Evolutionary conservation across 2,888 invertebrate species (phyloP), one percentile per base, ranked within the genome.

Genomic region (Agriopis leucophaearia): DNA sequence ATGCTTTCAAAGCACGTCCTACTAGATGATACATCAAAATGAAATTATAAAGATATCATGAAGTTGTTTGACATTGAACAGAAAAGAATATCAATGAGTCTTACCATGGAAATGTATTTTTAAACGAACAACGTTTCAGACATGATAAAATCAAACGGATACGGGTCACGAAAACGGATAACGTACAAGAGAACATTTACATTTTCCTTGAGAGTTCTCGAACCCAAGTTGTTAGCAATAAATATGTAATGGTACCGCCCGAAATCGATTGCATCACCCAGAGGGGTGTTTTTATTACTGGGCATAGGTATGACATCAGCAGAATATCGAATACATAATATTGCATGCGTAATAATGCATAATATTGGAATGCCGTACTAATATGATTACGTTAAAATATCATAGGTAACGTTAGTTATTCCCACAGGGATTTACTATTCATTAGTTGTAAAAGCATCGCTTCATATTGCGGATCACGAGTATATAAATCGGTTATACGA

Each of bases 191-290:
- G 69, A 70, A 71, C 76, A 78, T 77, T 81, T 82, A 78, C 83
- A 86, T 89, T 87, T 84, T 84, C 82, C 60, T 78, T 78, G 74
- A 75, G 75, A 76, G 76, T 78, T 79, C 74, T 75, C 78, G 69
- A 81, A 82, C 83, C 82, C 85, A 42, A 59, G 59, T 59, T 79
- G 81, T 75, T 78, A 78, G 84, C 82, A 85, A 89, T 92, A 91
- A 91, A 91, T 90, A 86, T 86, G 86, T 90, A 89, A 91, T 87
- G 85, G 84, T 83, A 80, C 80, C 78, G 80, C 84, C 79, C 80
- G 71, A 77, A 84, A 90, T 91, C 89, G 90, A 90, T 90, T 88
- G 81, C 82, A 81, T 82, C 79, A 82, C 78, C 71, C 74, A 72
- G 78, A 81, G 86, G 87, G 86, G 85, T 80, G 84, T 78, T 84